Percentiles rank a stretch among this genome's conserved stretches.
phyloP scores from a whole-genome alignment of 2,797 vertebrate species.

The Propithecus deckenii region DNA sequence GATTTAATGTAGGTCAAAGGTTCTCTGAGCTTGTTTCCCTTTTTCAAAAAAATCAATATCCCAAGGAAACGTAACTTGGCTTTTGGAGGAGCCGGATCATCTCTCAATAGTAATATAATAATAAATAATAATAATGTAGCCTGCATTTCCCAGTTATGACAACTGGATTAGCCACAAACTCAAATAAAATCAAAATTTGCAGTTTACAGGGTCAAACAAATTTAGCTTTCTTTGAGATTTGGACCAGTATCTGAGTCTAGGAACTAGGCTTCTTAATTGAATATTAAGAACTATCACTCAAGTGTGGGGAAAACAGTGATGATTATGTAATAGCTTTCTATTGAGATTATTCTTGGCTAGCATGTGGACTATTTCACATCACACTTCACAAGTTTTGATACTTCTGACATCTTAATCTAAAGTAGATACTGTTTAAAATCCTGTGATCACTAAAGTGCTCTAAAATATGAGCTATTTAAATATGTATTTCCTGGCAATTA shows the following conservation, averaged over 20 bases:
- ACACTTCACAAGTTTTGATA: slow-evolving; percentile 80
- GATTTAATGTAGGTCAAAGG: slow-evolving; percentile 79
- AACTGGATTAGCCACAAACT: slow-evolving; percentile 79
- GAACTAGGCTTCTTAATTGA: slow-evolving; percentile 81
- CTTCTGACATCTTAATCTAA: slow-evolving; percentile 83
- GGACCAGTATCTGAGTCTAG: slow-evolving; percentile 75
- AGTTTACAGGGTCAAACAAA: slow-evolving; percentile 81
- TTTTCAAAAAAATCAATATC: slow-evolving; percentile 73
- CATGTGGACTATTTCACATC: slow-evolving; percentile 83
- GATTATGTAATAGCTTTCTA: slow-evolving; percentile 81
- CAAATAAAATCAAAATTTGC: slow-evolving; percentile 81
- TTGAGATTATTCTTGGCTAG: slow-evolving; percentile 80
- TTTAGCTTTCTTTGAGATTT: slow-evolving; percentile 82
- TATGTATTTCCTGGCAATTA: slow-evolving; percentile 78
- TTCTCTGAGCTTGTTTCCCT: slow-evolving; percentile 72
- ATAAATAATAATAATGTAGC: slow-evolving; percentile 52
- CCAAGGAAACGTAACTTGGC: slow-evolving; percentile 70
- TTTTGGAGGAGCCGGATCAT: slow-evolving; percentile 75
- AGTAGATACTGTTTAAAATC: slow-evolving; percentile 82
- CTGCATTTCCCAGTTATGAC: slow-evolving; percentile 64
- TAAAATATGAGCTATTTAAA: slow-evolving; percentile 82
- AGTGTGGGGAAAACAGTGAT: slow-evolving; percentile 66
- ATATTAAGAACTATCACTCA: slow-evolving; percentile 82
- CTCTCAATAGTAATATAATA: slow-evolving; percentile 59
- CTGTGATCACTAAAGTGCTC: slow-evolving; percentile 80